phyloP scores from a whole-genome alignment of 2,888 invertebrate genomes.

The Bimastos eiseni region DNA sequence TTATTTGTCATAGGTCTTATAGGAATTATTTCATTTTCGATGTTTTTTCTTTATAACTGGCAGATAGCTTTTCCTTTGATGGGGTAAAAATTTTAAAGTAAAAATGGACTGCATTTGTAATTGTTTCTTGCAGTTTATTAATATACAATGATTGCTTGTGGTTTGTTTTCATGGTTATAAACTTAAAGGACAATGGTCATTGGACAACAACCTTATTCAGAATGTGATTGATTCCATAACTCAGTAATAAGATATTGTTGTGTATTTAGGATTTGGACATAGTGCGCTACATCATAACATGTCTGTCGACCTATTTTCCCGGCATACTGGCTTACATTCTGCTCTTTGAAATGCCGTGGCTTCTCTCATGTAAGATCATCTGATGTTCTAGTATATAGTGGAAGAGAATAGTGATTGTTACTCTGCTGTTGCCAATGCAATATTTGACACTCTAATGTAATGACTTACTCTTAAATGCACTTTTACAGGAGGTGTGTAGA shows the following conservation, averaged over 20 bases:
- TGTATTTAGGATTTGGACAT: constrained; percentile 77
- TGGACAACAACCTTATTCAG: background rate
- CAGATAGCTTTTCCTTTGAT: background rate
- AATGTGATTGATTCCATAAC: background rate
- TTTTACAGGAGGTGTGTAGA: too few species aligned
- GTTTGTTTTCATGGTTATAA: background rate
- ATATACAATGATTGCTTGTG: background rate
- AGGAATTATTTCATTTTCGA: too few species aligned
- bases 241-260: background rate
- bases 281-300: constrained; percentile 80
- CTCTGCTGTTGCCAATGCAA: background rate
- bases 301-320: constrained; percentile 87
- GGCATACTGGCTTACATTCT: constrained; percentile 77
- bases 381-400: background rate
- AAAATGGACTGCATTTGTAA: background rate
- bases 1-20: too few species aligned
- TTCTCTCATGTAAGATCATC: constrained; percentile 73
- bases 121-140: background rate
- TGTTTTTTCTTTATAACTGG: too few species aligned
- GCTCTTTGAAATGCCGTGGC: constrained; percentile 91
- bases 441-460: background rate
- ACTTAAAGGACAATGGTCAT: background rate
- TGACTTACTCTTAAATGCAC: too few species aligned
- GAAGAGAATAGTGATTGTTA: too few species aligned
- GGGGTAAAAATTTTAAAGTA: too few species aligned